Evolutionary conservation across 2,113 vertebrate genomes (phyloP), one percentile per base, ranked within the genome.

Genomic region (Eurypyga helias): DNA sequence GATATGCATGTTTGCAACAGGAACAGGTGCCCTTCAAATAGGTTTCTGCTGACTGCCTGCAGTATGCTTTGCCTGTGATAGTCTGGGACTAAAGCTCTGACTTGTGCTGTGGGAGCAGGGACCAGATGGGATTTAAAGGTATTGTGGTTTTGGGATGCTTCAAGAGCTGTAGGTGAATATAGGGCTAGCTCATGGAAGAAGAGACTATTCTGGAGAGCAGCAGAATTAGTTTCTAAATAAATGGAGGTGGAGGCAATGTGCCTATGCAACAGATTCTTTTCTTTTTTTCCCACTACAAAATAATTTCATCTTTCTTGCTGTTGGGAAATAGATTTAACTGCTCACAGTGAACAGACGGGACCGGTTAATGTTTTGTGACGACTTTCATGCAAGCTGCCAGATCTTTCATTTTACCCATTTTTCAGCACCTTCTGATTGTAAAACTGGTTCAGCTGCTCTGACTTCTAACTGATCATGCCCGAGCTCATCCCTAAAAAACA

Each of bases 281-380:
- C n/a, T 93, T 65, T 54, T 86, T 76, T 93, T 15, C 58, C 51
- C 54, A 73, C 49, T 31, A 85, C 52, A 84, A 93, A 76, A 85
- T 69, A 14, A 26, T 29, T 87, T 89, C 23, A 48, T 55, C 51
- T 73, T 69, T 94, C 75, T 77, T 57, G 10, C 55, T 58, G 13
- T 48, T 49, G 41, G 43, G 55, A 94, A 90, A 92, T 75, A 49
- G 31, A 54, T 91, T 70, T 80, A 88, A 85, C 66, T 61, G 36
- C 28, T 91, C 41, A 6, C 31, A 64, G 70, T 46, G 91, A 95
- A 85, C 78, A 87, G 85, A 95, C 8, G 6, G 61, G 66, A 85
- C 84, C 83, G 84, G 82, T 94, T 89, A 64, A 89, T 93, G 83
- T 91, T 87, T 96, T 82, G 77, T 72, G 77, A 93, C 84, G 28